Evolutionary conservation across 2,888 invertebrate species (phyloP).

Genomic region (Nephrotoma guestfalica): DNA sequence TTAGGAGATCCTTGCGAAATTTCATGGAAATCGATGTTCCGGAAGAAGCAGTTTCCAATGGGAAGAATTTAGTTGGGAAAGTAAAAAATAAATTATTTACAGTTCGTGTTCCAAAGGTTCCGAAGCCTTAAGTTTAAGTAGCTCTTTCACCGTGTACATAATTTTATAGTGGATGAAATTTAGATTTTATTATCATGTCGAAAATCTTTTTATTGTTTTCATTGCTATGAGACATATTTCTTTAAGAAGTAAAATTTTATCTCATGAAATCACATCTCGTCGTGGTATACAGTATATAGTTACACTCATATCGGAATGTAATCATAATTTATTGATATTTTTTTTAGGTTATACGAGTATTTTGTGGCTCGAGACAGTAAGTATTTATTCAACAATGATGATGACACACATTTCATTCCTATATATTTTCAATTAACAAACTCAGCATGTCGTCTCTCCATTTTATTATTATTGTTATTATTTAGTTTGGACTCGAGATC

Average conservation of each 20-base stretch:
- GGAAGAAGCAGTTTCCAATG: no score
- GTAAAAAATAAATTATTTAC: no score
- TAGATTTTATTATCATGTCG: neutral
- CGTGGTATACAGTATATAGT: neutral
- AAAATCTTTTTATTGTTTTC: neutral
- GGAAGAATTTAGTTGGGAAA: no score
- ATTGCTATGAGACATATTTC: neutral
- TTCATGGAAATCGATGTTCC: no score
- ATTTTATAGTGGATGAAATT: neutral
- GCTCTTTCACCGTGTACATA: no score
- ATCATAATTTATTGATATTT: neutral
- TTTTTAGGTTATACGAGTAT: neutral
- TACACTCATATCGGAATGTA: neutral
- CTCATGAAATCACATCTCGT: neutral
- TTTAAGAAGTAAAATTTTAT: neutral
- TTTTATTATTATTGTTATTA: neutral
- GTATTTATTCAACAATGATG: neutral
- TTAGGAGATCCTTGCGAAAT: no score
- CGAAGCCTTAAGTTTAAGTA: no score
- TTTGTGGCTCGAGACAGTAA: neutral
- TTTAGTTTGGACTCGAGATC: neutral
- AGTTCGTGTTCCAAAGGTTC: no score
- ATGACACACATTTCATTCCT: neutral
- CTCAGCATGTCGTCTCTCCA: neutral
- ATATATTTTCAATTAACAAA: neutral